A percentile compares a stretch with the other conserved stretches of the same genome.
Evolutionary conservation across 2,888 invertebrate species (phyloP).

Genomic region (Girardia tigrina): DNA sequence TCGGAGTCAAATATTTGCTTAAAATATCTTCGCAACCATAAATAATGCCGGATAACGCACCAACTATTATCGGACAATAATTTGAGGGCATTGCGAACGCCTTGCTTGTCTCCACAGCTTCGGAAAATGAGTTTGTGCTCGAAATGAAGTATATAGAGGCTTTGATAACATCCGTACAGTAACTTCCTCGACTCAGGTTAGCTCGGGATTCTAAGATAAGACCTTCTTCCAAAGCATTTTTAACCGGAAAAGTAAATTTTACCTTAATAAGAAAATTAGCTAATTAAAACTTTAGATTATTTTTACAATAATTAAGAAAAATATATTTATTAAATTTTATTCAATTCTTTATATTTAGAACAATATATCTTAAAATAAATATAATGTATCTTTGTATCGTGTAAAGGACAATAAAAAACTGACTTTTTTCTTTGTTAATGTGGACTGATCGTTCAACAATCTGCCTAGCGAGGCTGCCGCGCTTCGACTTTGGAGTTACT

Average conservation of each 20-base stretch:
- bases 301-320: too few relatives aligned
- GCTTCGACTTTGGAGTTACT: too few relatives aligned
- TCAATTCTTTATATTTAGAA: too few relatives aligned
- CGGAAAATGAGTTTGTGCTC: background rate
- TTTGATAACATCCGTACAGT: constrained; percentile 17
- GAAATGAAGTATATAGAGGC: background rate
- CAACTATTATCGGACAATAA: constrained; percentile 5
- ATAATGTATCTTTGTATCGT: too few relatives aligned
- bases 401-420: too few relatives aligned
- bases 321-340: too few relatives aligned
- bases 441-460: too few relatives aligned
- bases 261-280: background rate
- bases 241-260: background rate
- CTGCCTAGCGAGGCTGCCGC: too few relatives aligned
- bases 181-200: constrained; percentile 18
- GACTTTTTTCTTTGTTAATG: too few relatives aligned
- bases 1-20: background rate
- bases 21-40: constrained; percentile 24
- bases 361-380: too few relatives aligned
- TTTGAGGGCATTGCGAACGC: constrained; percentile 6
- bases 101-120: background rate
- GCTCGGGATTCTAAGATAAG: background rate
- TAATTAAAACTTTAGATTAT: too few relatives aligned
- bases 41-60: constrained; percentile 8
- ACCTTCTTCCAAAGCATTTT: constrained; percentile 20